phyloP scores from a whole-genome alignment of 2,797 vertebrate genomes.

The Anabacerthia variegaticeps region DNA sequence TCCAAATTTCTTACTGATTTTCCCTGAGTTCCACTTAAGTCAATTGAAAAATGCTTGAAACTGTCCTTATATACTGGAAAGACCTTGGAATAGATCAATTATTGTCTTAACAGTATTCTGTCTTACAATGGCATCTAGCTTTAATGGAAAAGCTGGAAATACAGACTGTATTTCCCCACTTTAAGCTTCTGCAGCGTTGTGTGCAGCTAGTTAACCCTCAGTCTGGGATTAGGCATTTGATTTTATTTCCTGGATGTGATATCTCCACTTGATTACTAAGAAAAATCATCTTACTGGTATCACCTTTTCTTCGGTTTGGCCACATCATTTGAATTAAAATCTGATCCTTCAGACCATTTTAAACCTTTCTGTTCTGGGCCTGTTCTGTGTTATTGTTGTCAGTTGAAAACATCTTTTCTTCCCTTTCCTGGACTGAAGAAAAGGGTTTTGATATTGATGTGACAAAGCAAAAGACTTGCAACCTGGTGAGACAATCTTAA shows the following conservation, averaged over 20 bases:
- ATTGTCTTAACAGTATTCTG: background rate
- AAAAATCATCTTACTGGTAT: background rate
- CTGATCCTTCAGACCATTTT: background rate
- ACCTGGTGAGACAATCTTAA: too few relatives aligned
- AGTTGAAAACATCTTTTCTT: too few relatives aligned
- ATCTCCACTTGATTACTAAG: background rate
- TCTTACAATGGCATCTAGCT: background rate
- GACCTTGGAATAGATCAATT: background rate
- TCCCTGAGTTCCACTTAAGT: background rate
- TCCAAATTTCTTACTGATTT: background rate
- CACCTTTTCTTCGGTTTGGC: background rate
- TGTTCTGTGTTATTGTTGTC: too few relatives aligned
- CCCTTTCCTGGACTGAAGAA: too few relatives aligned
- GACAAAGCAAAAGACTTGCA: too few relatives aligned
- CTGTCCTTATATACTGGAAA: background rate
- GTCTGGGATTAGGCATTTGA: background rate
- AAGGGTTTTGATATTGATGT: too few relatives aligned
- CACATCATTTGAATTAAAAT: background rate
- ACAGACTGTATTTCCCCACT: background rate
- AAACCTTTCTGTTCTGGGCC: background rate
- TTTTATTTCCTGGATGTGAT: background rate
- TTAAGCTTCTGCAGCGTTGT: background rate
- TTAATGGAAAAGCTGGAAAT: background rate
- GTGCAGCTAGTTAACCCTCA: background rate
- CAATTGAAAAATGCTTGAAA: background rate